Evolutionary conservation across 2,113 vertebrate species (phyloP).

Genomic region (Manacus vitellinus): DNA sequence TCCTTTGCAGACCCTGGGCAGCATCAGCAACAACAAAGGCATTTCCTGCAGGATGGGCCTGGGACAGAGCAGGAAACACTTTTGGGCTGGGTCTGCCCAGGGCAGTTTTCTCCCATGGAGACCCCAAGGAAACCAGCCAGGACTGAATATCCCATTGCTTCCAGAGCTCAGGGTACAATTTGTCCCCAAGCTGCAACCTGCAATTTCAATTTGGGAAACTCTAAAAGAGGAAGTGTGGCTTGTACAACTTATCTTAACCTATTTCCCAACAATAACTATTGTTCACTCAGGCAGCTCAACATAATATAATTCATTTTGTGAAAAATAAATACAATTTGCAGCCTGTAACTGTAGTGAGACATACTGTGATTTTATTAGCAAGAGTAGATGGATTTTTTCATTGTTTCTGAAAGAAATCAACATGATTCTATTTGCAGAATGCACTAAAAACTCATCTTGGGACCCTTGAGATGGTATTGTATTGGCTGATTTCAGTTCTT

Average conservation of each 20-base stretch:
- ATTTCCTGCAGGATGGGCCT: neutral
- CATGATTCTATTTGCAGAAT: neutral
- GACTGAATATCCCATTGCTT: neutral
- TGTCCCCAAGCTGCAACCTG: slow-evolving; percentile 7
- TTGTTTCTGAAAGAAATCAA: slow-evolving; percentile 52
- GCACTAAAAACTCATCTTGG: neutral
- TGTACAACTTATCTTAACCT: slow-evolving; percentile 45
- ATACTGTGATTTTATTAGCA: slow-evolving; percentile 33
- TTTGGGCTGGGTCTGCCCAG: neutral
- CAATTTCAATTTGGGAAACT: slow-evolving; percentile 52
- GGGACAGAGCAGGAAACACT: neutral
- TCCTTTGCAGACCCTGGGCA: neutral
- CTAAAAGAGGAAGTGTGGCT: slow-evolving; percentile 27
- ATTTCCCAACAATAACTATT: slow-evolving; percentile 43
- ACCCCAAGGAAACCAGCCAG: neutral
- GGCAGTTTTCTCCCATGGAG: neutral
- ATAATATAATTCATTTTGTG: slow-evolving; percentile 31
- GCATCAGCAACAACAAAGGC: neutral
- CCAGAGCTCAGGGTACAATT: neutral
- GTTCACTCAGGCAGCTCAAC: slow-evolving; percentile 16
- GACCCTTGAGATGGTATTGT: neutral
- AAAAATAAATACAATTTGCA: slow-evolving; percentile 45
- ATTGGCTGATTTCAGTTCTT: neutral
- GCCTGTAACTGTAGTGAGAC: neutral
- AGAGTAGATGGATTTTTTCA: slow-evolving; percentile 3